Conservation (phyloP, 2,888 invertebrate genomes). For the Nomada fabriciana region DNA sequence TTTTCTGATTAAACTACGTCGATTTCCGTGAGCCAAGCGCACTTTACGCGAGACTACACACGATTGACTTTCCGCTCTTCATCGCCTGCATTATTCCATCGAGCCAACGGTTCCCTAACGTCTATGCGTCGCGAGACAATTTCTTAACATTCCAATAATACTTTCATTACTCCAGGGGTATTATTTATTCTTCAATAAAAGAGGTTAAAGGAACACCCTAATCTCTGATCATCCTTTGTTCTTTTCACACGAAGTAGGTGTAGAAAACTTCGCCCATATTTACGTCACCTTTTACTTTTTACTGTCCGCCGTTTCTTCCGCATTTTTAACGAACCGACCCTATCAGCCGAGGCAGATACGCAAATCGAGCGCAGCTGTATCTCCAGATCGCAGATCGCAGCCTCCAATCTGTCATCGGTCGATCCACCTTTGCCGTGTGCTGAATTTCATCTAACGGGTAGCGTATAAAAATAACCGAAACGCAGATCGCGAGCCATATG, state of each 20-base stretch:
- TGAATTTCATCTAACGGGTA: constrained; percentile 61
- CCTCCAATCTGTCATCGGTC: constrained; percentile 64
- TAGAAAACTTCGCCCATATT: background rate
- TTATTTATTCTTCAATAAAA: too few species aligned
- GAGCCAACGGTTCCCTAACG: constrained; percentile 9
- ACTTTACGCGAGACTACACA: constrained; percentile 60
- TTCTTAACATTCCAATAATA: too few species aligned
- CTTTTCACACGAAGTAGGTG: too few species aligned
- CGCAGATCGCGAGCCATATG: constrained; percentile 65
- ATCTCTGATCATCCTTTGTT: too few species aligned
- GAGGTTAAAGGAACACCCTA: too few species aligned
- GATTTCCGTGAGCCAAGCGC: constrained; percentile 67
- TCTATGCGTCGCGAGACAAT: constrained; percentile 1
- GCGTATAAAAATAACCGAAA: constrained; percentile 62
- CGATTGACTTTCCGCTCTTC: constrained; percentile 59
- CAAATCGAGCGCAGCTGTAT: constrained; percentile 61
- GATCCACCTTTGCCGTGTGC: constrained; percentile 54
- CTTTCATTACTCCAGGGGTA: too few species aligned
- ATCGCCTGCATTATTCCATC: constrained; percentile 50
- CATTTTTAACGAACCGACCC: constrained; percentile 15
- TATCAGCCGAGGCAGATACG: background rate
- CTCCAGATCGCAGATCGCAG: constrained; percentile 48
- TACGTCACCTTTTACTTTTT: background rate
- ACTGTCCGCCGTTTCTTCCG: background rate
- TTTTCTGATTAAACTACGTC: constrained; percentile 76